Percentiles rank a stretch among this genome's conserved stretches.
Conservation (phyloP, 2,797 vertebrate species). For the Percopsis omiscomaycus region DNA sequence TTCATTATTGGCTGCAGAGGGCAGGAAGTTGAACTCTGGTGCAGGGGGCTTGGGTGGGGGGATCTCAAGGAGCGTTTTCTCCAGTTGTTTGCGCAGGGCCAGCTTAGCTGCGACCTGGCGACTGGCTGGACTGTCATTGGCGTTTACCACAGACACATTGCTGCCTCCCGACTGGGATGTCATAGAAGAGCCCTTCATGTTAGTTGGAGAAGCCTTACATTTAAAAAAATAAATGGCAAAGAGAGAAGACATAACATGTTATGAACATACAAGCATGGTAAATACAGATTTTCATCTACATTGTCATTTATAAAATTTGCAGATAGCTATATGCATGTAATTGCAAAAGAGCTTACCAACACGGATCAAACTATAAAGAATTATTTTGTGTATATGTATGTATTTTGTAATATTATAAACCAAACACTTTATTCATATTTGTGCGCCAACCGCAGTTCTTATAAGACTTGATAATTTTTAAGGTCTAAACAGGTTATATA, state of each 20-base stretch:
- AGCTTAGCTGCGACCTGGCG: conserved; percentile 93
- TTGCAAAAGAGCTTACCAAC: too few species aligned
- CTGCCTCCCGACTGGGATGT: conserved; percentile 73
- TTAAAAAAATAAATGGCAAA: not conserved
- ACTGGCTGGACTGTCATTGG: conserved; percentile 87
- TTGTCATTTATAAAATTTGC: too few species aligned
- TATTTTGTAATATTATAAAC: not conserved
- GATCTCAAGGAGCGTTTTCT: conserved; percentile 95
- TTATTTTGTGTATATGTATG: too few species aligned
- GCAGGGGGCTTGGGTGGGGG: conserved; percentile 92
- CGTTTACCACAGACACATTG: conserved; percentile 65
- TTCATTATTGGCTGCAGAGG: conserved; percentile 95
- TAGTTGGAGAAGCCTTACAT: conserved; percentile 78
- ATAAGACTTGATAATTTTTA: too few species aligned
- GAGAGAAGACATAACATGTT: not conserved
- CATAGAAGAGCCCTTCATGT: conserved; percentile 79
- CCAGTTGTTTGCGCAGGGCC: conserved; percentile 92
- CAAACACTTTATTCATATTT: not conserved
- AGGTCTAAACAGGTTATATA: too few species aligned
- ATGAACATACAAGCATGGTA: not conserved
- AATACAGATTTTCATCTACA: too few species aligned
- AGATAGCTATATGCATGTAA: too few species aligned
- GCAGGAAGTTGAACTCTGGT: conserved; percentile 91
- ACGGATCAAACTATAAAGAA: too few species aligned
- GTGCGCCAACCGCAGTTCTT: not conserved